Evolutionary conservation across 2,797 vertebrate species (phyloP).

Genomic region (Scomberomorus guttatus): DNA sequence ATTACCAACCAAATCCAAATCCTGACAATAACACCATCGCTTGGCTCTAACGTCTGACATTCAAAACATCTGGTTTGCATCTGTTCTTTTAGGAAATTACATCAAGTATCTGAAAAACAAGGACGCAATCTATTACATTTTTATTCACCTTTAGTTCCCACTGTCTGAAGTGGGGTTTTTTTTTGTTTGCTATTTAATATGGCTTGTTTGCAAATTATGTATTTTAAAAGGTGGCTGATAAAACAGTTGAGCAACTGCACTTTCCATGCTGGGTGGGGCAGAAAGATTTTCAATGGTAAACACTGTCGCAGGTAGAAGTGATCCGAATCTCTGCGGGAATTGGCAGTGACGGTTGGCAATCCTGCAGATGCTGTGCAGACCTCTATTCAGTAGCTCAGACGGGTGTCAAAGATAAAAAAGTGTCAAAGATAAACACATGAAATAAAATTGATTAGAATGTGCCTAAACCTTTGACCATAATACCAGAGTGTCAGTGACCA

Average conservation of each 20-base stretch:
- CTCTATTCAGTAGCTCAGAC: background rate
- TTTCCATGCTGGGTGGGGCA: slow-evolving; percentile 29
- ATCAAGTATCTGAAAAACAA: background rate
- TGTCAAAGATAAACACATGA: background rate
- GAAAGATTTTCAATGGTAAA: slow-evolving; percentile 35
- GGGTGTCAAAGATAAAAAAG: background rate
- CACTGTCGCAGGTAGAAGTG: slow-evolving; percentile 30
- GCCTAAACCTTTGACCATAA: background rate
- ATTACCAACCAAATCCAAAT: slow-evolving; percentile 9
- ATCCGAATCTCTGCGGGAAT: slow-evolving; percentile 27
- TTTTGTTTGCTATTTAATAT: slow-evolving; percentile 34
- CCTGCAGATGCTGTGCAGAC: slow-evolving; percentile 13
- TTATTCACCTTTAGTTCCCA: slow-evolving; percentile 10
- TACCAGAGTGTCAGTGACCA: background rate
- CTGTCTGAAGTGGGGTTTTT: background rate
- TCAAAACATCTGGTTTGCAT: slow-evolving; percentile 6
- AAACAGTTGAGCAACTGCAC: slow-evolving; percentile 39
- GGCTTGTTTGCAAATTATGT: slow-evolving; percentile 30
- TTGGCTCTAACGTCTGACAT: slow-evolving; percentile 1
- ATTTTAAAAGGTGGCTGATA: slow-evolving; percentile 24
- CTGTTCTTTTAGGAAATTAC: background rate
- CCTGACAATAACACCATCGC: background rate
- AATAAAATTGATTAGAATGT: background rate
- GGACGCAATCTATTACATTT: slow-evolving; percentile 6
- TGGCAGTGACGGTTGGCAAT: background rate